Conservation (phyloP, 1,140 invertebrate species). For the Zaprionus davidi region DNA sequence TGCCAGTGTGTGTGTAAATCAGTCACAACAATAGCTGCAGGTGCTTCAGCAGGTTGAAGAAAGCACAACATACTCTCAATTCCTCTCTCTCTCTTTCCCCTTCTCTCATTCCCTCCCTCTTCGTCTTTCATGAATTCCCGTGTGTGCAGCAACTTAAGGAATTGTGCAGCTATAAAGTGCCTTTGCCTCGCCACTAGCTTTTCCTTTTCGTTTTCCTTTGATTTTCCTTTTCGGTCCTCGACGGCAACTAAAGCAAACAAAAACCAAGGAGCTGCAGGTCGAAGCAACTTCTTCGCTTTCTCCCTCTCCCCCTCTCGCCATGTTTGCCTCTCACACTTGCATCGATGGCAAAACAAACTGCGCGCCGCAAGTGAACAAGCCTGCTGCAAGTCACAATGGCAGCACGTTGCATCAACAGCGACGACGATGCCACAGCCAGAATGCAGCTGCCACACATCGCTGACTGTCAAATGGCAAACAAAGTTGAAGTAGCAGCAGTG, state of each 20-base stretch:
- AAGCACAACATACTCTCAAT: conserved; percentile 5
- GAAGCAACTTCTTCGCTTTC: background rate
- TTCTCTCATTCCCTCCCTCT: background rate
- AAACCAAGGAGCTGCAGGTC: background rate
- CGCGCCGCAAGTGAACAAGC: conserved; percentile 2
- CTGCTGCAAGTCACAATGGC: conserved; percentile 3
- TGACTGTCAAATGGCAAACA: background rate
- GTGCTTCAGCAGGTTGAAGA: background rate
- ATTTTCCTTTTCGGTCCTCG: background rate
- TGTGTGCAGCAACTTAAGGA: conserved; percentile 21
- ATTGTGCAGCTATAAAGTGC: conserved; percentile 14
- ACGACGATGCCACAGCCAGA: background rate
- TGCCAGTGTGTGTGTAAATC: background rate
- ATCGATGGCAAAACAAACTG: conserved; percentile 12
- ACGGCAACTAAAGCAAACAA: conserved; percentile 4
- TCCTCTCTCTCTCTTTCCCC: background rate
- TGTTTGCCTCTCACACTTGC: background rate
- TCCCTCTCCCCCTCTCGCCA: background rate
- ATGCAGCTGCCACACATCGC: background rate
- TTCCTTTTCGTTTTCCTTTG: conserved; percentile 5
- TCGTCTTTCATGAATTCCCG: background rate
- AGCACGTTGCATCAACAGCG: conserved; percentile 9
- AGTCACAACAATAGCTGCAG: conserved; percentile 31
- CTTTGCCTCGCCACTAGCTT: conserved; percentile 10
- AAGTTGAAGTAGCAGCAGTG: background rate